These are phyloP conservation scores for Scalopus aquaticus DNA, from an alignment of 2,113 vertebrate species.

Conservation along the genomic window DNA sequence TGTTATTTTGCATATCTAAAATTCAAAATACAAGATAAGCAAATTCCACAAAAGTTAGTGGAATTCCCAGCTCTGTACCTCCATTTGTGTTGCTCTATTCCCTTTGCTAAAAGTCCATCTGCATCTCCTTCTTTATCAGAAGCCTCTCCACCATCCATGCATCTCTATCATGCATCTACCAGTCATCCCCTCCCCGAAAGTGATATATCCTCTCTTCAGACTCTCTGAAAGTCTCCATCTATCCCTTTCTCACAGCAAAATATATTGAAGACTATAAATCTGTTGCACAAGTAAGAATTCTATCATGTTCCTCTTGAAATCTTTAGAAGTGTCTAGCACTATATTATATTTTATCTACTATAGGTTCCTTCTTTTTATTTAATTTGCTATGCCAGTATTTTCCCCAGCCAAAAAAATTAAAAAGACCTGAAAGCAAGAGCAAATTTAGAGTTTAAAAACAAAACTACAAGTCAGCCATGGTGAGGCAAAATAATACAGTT, in stretches of 20 bases:
- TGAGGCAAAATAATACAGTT: not conserved
- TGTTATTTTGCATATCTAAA: not conserved
- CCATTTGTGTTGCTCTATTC: not conserved
- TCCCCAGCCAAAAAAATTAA: not conserved
- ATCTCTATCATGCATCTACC: not conserved
- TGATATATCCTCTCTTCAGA: not conserved
- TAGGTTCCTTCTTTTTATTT: not conserved
- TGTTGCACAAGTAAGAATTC: not conserved
- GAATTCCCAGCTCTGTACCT: not conserved
- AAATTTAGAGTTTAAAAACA: constrained; percentile 7
- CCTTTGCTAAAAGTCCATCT: not conserved
- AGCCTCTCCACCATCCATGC: no score
- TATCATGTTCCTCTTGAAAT: not conserved
- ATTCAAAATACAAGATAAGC: not conserved
- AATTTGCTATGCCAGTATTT: not conserved
- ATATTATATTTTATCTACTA: not conserved
- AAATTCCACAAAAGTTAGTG: not conserved
- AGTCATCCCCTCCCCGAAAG: not conserved
- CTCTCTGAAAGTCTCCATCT: not conserved
- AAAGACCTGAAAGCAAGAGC: not conserved
- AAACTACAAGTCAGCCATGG: not conserved
- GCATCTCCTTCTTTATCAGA: not conserved
- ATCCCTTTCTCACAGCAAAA: not conserved
- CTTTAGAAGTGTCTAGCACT: not conserved
- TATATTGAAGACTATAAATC: not conserved